phyloP scores from a whole-genome alignment of 2,113 vertebrate genomes.

The Crotophaga sulcirostris region DNA sequence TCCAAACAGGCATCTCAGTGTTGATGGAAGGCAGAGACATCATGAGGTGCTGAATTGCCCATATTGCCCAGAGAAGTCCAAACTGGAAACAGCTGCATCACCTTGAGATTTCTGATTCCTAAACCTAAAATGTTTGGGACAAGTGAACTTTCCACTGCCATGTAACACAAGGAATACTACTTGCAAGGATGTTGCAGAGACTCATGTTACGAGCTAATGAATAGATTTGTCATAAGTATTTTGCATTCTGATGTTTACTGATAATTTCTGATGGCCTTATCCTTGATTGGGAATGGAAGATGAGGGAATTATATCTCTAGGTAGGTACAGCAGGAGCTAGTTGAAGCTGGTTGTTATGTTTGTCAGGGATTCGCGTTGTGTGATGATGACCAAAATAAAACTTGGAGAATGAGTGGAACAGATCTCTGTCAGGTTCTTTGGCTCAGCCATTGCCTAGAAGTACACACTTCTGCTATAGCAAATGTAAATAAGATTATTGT shows the following conservation, averaged over 20 bases:
- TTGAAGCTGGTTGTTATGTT: not conserved
- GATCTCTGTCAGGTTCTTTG: not conserved
- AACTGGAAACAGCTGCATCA: not conserved
- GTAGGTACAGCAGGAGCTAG: not conserved
- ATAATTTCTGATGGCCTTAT: not conserved
- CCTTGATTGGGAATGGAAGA: not conserved
- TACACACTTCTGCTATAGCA: not conserved
- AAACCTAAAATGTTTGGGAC: not conserved
- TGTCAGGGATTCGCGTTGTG: not conserved
- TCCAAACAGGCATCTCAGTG: not conserved
- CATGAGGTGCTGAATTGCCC: not conserved
- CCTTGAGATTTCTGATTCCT: not conserved
- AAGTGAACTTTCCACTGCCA: not conserved
- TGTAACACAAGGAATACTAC: not conserved
- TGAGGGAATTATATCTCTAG: not conserved
- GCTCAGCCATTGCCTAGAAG: not conserved
- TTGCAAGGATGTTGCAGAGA: not conserved
- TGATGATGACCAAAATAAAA: not conserved
- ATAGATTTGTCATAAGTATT: not conserved
- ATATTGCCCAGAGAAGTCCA: not conserved
- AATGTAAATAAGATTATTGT: not conserved
- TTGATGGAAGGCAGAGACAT: not conserved
- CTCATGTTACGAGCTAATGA: not conserved
- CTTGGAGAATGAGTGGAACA: not conserved
- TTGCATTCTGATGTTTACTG: not conserved